Conservation (phyloP, 2,888 invertebrate species). For the Protophormia terraenovae region DNA sequence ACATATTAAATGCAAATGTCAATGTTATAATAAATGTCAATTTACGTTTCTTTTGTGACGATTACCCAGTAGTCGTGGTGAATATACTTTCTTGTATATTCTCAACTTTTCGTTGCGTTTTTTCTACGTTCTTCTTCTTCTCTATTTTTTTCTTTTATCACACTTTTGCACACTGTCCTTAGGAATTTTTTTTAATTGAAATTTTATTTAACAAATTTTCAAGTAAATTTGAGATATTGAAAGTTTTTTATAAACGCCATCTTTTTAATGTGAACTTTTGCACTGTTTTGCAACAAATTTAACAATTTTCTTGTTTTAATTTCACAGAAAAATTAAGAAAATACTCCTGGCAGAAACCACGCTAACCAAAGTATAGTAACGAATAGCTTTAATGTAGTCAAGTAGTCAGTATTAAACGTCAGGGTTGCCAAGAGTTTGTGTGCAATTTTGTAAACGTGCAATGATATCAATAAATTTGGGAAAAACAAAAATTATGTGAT, state of each 20-base stretch:
- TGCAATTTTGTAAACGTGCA: no score
- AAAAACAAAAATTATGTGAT: no score
- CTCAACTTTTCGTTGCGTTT: slow-evolving; percentile 27
- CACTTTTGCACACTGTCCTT: slow-evolving; percentile 60
- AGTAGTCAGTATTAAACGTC: slow-evolving; percentile 44
- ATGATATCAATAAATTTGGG: no score
- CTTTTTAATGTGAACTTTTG: slow-evolving; percentile 2
- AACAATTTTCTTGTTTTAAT: slow-evolving; percentile 20
- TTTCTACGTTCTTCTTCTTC: neutral
- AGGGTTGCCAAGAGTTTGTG: slow-evolving; percentile 9
- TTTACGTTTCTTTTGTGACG: slow-evolving; percentile 20
- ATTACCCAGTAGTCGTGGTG: slow-evolving; percentile 56
- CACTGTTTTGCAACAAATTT: slow-evolving; percentile 21
- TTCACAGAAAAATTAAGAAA: slow-evolving; percentile 27
- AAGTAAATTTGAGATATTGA: slow-evolving; percentile 36
- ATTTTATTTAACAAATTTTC: slow-evolving; percentile 22
- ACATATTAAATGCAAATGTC: slow-evolving; percentile 61
- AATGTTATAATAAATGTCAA: slow-evolving; percentile 63
- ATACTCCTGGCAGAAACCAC: slow-evolving; percentile 48
- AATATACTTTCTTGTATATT: slow-evolving; percentile 27
- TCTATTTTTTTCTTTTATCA: slow-evolving; percentile 7
- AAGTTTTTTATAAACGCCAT: slow-evolving; percentile 51
- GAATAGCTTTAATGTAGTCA: slow-evolving; percentile 22
- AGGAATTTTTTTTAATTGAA: slow-evolving; percentile 14
- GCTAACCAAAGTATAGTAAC: slow-evolving; percentile 61